phyloP scores from a whole-genome alignment of 2,113 vertebrate genomes.

The Callipepla squamata region DNA sequence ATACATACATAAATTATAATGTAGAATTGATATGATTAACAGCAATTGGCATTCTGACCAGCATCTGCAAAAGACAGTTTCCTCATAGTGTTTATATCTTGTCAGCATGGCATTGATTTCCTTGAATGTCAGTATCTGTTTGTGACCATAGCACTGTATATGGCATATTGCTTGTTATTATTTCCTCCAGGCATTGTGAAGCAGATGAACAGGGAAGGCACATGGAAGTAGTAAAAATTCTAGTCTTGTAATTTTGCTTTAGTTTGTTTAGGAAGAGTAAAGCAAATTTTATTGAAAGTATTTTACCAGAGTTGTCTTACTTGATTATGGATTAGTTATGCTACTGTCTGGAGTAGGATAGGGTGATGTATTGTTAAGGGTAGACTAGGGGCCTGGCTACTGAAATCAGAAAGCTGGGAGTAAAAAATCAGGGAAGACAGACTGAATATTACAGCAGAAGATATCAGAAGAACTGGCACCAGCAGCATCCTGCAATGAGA shows the following conservation, averaged over 20 bases:
- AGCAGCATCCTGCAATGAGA: not conserved
- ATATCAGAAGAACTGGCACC: not conserved
- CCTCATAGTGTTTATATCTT: not conserved
- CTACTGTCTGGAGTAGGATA: not conserved
- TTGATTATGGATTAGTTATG: not conserved
- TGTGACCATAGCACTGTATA: not conserved
- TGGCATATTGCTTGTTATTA: not conserved
- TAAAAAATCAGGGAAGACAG: not conserved
- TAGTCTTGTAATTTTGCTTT: not conserved
- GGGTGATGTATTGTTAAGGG: not conserved
- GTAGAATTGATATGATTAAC: not conserved
- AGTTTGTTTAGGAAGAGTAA: not conserved
- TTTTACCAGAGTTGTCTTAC: not conserved
- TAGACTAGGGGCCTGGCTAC: not conserved
- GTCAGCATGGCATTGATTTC: slow-evolving; percentile 1
- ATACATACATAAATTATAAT: not conserved
- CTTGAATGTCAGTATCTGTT: slow-evolving; percentile 16
- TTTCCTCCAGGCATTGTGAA: not conserved
- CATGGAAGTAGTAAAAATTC: not conserved
- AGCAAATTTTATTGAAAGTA: not conserved
- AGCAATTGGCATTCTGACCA: not conserved
- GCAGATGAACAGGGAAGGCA: not conserved
- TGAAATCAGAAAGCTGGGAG: not conserved
- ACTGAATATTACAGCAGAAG: not conserved
- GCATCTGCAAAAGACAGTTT: not conserved